Base-by-base conservation (phyloP, 2,113 vertebrate species). In the Glaucidium brasilianum region DNA sequence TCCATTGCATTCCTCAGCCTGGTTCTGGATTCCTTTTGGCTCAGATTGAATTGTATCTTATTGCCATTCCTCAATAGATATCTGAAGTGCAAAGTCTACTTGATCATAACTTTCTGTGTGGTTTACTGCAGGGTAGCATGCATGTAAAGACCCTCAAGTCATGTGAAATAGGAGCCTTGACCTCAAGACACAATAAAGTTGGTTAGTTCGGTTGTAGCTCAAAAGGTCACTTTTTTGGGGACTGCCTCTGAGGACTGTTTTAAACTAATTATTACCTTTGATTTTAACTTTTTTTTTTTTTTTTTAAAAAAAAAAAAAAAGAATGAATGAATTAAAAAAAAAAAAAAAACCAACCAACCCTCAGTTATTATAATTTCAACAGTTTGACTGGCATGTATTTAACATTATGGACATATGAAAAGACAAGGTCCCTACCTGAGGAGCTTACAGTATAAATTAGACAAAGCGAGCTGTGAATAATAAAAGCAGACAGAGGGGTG, bases 211-310 rank as follows among this genome's bases (percentile, higher is more conserved):
- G 92, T 94, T 92, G 83, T 94, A 95, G 93, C 96, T 96, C 91
- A 87, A 96, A 97, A 93, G 96, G 94, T 96, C 96, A 95, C 56
- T 92, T 97, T 97, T 97, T 71, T 85, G 81, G 56, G 60, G 75
- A 63, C 82, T 96, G 64, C 71, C 83, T 94, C 91, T 94, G 77
- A 95, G 64, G 91, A 79, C 66, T 93, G 94, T 86, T 97, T 97
- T 92, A 96, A 97, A 94, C 90, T 96, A 92, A 96, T 95, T 90
- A 93, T 85, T 97, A 85, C 92, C 74, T 92, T 97, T 95, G 92
- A 79, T 96, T 97, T 96, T 95, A 94, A 97, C 68, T 91, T 95
- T 90, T 9, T 17, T 20, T 95, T 96, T 95, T 88, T 94, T 83
- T 64, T 47, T 39, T 71, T 14, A 25, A 12, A 10, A n/a, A 29